These are phyloP conservation scores for Resseliella maxima DNA, from an alignment of 2,888 invertebrate species.

Conservation along the genomic window DNA sequence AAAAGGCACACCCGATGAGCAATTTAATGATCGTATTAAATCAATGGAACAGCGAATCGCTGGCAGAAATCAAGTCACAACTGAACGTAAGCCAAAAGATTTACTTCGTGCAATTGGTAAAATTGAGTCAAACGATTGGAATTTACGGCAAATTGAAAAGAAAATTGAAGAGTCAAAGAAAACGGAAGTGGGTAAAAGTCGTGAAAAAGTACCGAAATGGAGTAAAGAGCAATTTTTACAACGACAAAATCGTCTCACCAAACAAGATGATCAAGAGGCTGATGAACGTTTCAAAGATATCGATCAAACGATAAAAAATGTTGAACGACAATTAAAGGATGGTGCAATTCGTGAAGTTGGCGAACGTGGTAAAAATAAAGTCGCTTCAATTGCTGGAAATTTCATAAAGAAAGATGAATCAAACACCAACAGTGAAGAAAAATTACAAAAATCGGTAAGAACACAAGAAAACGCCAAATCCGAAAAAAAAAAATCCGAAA, in stretches of 20 bases:
- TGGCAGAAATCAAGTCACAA: conserved; percentile 69
- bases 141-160: conserved; percentile 88
- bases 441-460: conserved; percentile 68
- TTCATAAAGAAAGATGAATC: conserved; percentile 69
- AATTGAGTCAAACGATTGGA: conserved; percentile 91
- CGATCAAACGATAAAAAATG: conserved; percentile 77
- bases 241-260: conserved; percentile 75
- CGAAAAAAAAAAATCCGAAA: no score
- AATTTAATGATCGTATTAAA: conserved; percentile 71
- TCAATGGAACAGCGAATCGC: conserved; percentile 84
- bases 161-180: conserved; percentile 77
- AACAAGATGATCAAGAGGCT: conserved; percentile 72
- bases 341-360: conserved; percentile 77
- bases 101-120: conserved; percentile 87
- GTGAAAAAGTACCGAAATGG: conserved; percentile 90
- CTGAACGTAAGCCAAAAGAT: conserved; percentile 85
- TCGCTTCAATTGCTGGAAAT: conserved; percentile 88
- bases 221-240: conserved; percentile 77
- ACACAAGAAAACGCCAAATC: no score
- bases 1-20: conserved; percentile 63
- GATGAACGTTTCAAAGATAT: conserved; percentile 77
- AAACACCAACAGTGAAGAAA: conserved; percentile 64
- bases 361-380: conserved; percentile 77
- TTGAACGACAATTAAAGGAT: conserved; percentile 81
- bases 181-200: conserved; percentile 68